Percentiles rank a stretch among this genome's conserved stretches.
Evolutionary conservation across 2,797 vertebrate species (phyloP).

Genomic region (Cirrhinus mrigala): DNA sequence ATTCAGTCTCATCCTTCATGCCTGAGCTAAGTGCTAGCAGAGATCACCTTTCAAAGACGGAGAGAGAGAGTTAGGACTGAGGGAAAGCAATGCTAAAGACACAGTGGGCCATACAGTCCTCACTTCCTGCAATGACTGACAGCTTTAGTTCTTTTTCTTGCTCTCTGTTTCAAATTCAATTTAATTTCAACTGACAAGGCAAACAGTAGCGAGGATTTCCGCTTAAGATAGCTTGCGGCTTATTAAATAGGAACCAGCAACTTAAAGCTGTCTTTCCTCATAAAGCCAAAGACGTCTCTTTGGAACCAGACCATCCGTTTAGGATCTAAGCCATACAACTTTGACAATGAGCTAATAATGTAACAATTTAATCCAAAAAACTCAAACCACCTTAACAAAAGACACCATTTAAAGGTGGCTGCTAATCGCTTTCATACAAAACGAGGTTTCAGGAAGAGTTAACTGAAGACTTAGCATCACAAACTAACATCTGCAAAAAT

Average conservation of each 20-base stretch:
- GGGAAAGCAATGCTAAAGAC: not conserved
- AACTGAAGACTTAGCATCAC: not conserved
- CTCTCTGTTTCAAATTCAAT: constrained; percentile 14
- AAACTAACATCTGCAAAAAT: not conserved
- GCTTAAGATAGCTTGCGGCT: not conserved
- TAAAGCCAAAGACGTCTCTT: not conserved
- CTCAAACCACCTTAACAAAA: not conserved
- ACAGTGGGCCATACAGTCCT: not conserved
- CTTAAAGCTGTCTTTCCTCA: constrained; percentile 12
- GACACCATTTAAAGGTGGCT: not conserved
- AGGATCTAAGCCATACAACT: not conserved
- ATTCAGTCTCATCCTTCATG: constrained; percentile 48
- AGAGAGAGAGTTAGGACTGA: not conserved
- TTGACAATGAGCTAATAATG: not conserved
- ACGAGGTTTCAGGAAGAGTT: not conserved
- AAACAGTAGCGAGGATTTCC: constrained; percentile 21
- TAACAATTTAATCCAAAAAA: constrained; percentile 4
- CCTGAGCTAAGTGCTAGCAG: not conserved
- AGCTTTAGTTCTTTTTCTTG: constrained; percentile 4
- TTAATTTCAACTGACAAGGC: constrained; percentile 34
- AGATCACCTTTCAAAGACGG: not conserved
- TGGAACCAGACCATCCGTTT: not conserved
- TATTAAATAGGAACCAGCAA: constrained; percentile 15
- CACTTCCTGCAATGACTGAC: constrained; percentile 28
- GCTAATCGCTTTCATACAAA: not conserved